Conservation (phyloP, 1,140 invertebrate species). For the Cherax destructor region DNA sequence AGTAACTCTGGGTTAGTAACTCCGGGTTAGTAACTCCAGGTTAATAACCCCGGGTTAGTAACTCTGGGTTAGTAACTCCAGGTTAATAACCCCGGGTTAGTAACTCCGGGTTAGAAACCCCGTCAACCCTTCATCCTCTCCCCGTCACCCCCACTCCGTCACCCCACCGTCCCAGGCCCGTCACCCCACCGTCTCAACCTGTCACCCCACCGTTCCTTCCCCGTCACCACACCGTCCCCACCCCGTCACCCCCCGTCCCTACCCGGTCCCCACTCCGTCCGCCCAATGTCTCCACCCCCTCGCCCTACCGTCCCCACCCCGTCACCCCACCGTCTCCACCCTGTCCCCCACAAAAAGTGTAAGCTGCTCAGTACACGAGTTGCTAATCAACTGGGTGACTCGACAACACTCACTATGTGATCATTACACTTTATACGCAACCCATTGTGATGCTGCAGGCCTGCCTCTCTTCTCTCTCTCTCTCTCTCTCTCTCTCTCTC, state of each 20-base stretch:
- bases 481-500: neutral
- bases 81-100: too few relatives aligned
- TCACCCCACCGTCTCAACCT: too few relatives aligned
- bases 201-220: neutral
- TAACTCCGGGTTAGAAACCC: too few relatives aligned
- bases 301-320: neutral
- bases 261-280: neutral
- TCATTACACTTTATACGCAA: neutral
- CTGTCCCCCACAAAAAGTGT: neutral
- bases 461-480: neutral
- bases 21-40: too few relatives aligned
- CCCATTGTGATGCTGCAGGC: too few relatives aligned
- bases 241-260: neutral
- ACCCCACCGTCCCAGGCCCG: too few relatives aligned
- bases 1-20: too few relatives aligned
- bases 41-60: too few relatives aligned
- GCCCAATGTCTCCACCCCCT: neutral
- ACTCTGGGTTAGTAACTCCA: too few relatives aligned
- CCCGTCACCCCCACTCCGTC: too few relatives aligned
- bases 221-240: neutral
- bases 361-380: neutral
- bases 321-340: neutral
- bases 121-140: too few relatives aligned
- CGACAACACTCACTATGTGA: neutral
- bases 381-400: neutral